Evolutionary conservation across 2,888 invertebrate species (phyloP).

Genomic region (Rhaphigaster nebulosa): DNA sequence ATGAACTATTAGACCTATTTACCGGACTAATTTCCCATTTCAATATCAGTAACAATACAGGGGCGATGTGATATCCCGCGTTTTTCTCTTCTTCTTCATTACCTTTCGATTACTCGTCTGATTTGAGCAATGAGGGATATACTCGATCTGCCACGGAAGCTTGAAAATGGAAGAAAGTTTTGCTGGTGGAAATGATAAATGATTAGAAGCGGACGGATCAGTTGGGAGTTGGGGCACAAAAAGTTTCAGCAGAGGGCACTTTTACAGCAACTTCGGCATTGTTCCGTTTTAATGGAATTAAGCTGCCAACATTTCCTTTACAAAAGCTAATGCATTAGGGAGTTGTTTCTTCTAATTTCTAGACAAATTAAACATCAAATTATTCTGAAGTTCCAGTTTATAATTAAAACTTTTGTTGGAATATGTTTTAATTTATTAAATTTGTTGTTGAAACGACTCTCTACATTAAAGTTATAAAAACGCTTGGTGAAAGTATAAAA

Average conservation of each 20-base stretch:
- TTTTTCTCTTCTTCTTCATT: neutral
- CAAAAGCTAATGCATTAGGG: slow-evolving; percentile 40
- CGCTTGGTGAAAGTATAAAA: neutral
- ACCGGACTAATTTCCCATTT: neutral
- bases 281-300: slow-evolving; percentile 31
- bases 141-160: neutral
- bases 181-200: slow-evolving; percentile 40
- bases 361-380: slow-evolving; percentile 11
- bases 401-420: neutral
- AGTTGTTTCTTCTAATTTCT: slow-evolving; percentile 37
- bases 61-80: neutral
- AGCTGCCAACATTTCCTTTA: slow-evolving; percentile 18
- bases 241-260: slow-evolving; percentile 34
- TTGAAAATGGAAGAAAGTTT: slow-evolving; percentile 7
- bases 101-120: neutral
- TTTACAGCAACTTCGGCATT: slow-evolving; percentile 16
- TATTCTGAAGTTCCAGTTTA: neutral
- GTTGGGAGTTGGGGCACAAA: slow-evolving; percentile 30
- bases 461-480: neutral
- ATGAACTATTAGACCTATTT: neutral
- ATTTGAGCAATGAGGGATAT: neutral
- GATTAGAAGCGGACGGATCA: slow-evolving; percentile 22
- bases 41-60: neutral
- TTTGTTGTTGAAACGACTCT: neutral
- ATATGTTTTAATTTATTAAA: neutral